Evolutionary conservation across 2,113 vertebrate genomes (phyloP).

Genomic region (Nesospiza acunhae): DNA sequence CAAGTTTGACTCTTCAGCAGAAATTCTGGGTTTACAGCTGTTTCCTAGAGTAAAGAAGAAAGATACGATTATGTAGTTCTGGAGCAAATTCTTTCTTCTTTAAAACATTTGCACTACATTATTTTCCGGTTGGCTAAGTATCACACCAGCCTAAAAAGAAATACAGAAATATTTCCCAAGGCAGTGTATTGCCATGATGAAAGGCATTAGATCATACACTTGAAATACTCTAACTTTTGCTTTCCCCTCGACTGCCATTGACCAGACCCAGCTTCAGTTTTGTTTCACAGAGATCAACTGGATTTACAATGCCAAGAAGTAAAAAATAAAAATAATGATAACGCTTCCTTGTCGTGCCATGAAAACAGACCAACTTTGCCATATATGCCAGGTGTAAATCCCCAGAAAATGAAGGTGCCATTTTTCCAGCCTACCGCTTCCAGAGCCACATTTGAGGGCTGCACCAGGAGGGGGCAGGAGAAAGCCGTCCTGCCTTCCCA

Average conservation of each 20-base stretch:
- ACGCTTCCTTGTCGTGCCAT: neutral
- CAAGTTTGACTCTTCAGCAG: neutral
- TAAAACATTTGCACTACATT: neutral
- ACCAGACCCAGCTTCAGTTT: neutral
- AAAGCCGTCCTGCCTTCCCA: conserved; percentile 37
- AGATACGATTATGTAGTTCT: too few species aligned
- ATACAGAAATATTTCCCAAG: neutral
- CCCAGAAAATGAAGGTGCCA: conserved; percentile 9
- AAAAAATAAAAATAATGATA: neutral
- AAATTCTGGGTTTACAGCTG: neutral
- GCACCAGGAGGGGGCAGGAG: conserved; percentile 70
- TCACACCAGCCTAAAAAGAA: neutral
- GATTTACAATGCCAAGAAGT: neutral
- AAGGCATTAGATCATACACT: neutral
- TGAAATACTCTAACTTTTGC: neutral
- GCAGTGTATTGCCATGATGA: neutral
- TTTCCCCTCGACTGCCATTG: neutral
- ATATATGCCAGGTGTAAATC: neutral
- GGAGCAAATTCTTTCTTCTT: neutral
- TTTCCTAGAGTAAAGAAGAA: neutral
- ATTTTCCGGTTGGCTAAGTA: neutral
- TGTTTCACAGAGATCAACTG: neutral
- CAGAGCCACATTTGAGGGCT: conserved; percentile 20
- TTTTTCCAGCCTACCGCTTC: neutral
- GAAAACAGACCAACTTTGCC: neutral